Conservation (phyloP, 2,888 invertebrate species). For the Salticus scenicus region DNA sequence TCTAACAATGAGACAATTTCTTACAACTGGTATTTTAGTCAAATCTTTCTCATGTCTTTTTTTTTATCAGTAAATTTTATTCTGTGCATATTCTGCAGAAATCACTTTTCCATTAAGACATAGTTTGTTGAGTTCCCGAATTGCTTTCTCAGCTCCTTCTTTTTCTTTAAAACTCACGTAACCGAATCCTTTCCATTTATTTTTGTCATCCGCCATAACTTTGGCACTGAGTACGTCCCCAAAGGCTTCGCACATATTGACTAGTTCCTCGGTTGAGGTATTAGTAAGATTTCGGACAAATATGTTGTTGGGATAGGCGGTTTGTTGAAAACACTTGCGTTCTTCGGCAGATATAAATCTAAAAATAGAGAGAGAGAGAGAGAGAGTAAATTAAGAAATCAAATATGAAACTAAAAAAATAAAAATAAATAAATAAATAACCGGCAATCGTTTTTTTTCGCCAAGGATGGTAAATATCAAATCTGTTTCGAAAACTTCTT, state of each 20-base stretch:
- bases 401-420: no score
- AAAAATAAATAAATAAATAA: no score
- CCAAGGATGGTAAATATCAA: no score
- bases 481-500: no score
- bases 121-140: constrained; percentile 98
- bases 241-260: constrained; percentile 95
- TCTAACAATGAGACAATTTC: no score
- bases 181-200: constrained; percentile 89
- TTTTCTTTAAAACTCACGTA: constrained; percentile 99
- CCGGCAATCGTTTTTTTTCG: no score
- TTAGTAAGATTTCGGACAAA: constrained; percentile 99
- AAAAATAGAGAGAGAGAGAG: no score
- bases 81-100: constrained; percentile 81
- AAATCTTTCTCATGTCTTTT: no score
- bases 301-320: constrained; percentile 95
- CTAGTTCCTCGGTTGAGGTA: constrained; percentile 95
- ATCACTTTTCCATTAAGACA: constrained; percentile 97
- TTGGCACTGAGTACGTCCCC: constrained; percentile 99
- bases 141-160: constrained; percentile 98
- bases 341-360: constrained; percentile 93
- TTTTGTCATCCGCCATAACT: constrained; percentile 92
- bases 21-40: no score
- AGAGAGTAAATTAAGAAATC: no score
- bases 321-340: constrained; percentile 95
- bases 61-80: no score